Percentiles rank a stretch among this genome's conserved stretches.
Evolutionary conservation across 2,888 invertebrate genomes (phyloP).

Genomic region (Bruchidius siliquastri): DNA sequence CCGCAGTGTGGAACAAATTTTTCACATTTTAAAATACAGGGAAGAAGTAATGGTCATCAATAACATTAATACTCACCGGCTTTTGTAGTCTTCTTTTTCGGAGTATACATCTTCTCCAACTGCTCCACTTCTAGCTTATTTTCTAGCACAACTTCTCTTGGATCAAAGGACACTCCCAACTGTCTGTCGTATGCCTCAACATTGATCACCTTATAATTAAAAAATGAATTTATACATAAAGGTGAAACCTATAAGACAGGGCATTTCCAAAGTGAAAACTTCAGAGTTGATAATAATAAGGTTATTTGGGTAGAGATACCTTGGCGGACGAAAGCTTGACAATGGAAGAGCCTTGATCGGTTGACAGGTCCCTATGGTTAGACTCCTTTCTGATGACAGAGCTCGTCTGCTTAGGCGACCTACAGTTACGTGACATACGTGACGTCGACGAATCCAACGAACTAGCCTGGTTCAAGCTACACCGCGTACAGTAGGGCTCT

Average conservation of each 20-base stretch:
- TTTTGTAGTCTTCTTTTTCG: not conserved
- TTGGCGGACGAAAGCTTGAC: not conserved
- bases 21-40: no score
- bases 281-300: no score
- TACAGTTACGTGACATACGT: not conserved
- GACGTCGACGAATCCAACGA: not conserved
- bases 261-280: no score
- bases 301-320: not conserved
- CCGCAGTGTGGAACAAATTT: no score
- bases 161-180: constrained; percentile 12
- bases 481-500: not conserved
- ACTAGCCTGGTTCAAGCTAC: not conserved
- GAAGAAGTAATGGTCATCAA: no score
- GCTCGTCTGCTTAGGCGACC: not conserved
- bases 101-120: not conserved
- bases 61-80: not conserved
- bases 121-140: not conserved
- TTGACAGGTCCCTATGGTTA: not conserved
- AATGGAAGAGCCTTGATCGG: not conserved
- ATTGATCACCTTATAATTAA: not conserved
- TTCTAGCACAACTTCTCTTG: constrained; percentile 4
- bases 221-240: no score
- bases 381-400: not conserved
- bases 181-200: not conserved
- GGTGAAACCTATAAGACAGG: no score